Conservation (phyloP, 2,888 invertebrate genomes). For the Penaeus monodon region DNA sequence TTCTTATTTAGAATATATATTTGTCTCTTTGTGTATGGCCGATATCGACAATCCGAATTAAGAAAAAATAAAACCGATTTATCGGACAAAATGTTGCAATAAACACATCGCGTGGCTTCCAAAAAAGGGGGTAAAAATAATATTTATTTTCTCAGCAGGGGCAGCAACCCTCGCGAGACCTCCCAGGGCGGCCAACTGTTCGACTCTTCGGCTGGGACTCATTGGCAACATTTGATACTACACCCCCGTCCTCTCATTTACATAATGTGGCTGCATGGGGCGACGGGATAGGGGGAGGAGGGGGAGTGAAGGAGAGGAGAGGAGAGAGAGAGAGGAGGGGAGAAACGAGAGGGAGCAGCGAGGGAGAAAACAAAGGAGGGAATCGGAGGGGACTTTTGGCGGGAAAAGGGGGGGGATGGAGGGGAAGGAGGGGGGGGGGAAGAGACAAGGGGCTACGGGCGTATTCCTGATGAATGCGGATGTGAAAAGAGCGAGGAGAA, state of each 20-base stretch:
- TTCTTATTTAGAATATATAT: no score
- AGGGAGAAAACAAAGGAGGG: neutral
- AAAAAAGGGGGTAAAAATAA: neutral
- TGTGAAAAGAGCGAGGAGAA: neutral
- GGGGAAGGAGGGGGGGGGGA: neutral
- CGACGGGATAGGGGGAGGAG: neutral
- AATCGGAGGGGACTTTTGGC: neutral
- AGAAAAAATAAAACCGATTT: neutral
- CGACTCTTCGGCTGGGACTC: conserved; percentile 5
- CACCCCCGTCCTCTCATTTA: conserved; percentile 30
- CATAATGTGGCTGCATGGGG: conserved; percentile 37
- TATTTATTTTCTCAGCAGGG: neutral
- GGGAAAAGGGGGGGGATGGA: neutral
- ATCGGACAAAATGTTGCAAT: neutral
- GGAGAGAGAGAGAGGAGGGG: neutral
- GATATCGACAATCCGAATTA: no score
- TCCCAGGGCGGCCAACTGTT: conserved; percentile 30
- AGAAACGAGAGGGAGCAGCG: no score
- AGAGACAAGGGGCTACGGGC: neutral
- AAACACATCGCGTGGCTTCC: neutral
- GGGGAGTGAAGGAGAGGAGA: neutral
- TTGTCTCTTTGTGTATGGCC: no score
- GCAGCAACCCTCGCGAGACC: conserved; percentile 20
- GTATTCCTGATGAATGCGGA: neutral
- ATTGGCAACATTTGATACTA: conserved; percentile 24